Base-by-base conservation (phyloP, 1,140 invertebrate species). In the Linepithema humile region DNA sequence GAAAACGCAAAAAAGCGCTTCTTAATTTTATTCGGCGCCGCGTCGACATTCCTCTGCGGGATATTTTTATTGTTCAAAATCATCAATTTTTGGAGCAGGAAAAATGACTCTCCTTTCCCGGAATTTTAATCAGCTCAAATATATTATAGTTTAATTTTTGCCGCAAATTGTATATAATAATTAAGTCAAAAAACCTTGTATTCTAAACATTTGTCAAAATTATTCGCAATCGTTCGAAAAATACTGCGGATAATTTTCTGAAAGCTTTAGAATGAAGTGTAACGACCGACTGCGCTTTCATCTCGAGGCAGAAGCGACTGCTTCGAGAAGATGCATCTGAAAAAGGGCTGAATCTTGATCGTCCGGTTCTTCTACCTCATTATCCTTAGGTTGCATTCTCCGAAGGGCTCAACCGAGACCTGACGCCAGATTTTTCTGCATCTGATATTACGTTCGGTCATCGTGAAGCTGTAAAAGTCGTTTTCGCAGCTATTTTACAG, bases 351-450 rank as follows among this genome's bases (percentile, higher is more conserved):
- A 50, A 78, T 55, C 78, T 77, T 85, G 86, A 9, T 73, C 70
- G 57, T 86, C 74, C 62, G 74, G 74, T 89, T 89, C 57, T 84
- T 10, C 26, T 53, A 35, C 60, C 55, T 83, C 12, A 38, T 48
- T 10, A 15, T 73, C 35, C 53, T 57, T 45, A 60, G 59, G 65
- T 48, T n/a, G 10, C 29, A 32, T 40, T 29, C n/a, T 35, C n/a
- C 4, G 29, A n/a, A n/a, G 7, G 32, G 15, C n/a, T 10, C 20
- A 35, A 50, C 15, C n/a, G 17, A 3, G 9, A 4, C 6, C 35
- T 40, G 26, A 53, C 35, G 75, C 29, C 23, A 50, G 35, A 64
- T 20, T 38, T 35, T 32, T 43, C 17, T n/a, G n/a, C n/a, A n/a
- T 59, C 60, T 45, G 59, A 15, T 15, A 5, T 23, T 29, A 15